Conservation (phyloP, 2,888 invertebrate genomes). For the Vesta saturnalis region DNA sequence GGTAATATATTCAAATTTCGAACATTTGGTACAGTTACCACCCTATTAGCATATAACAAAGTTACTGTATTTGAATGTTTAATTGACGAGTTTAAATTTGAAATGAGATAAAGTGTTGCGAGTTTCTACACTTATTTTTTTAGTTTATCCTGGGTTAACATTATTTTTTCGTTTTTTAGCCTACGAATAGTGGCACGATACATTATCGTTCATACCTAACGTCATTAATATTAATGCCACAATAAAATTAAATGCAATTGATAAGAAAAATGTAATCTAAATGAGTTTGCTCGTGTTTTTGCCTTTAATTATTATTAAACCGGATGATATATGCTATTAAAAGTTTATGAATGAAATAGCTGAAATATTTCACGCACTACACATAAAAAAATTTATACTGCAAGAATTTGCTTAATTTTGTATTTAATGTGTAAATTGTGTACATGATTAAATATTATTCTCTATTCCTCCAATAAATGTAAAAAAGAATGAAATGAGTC, state of each 20-base stretch:
- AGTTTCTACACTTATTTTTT: background rate
- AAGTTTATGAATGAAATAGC: background rate
- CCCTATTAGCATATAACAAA: conserved; percentile 23
- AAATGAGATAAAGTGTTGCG: conserved; percentile 6
- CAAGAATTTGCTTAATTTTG: conserved; percentile 23
- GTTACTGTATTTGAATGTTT: conserved; percentile 25
- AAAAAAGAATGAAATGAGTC: conserved; percentile 20
- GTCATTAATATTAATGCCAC: background rate
- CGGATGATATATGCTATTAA: background rate
- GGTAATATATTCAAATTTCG: conserved; percentile 22
- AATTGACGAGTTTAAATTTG: conserved; percentile 19
- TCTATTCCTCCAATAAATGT: conserved; percentile 25
- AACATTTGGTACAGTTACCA: conserved; percentile 19
- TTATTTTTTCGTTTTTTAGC: background rate
- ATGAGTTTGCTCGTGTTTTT: background rate
- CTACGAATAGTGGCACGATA: background rate
- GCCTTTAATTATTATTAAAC: background rate
- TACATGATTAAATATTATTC: conserved; percentile 26
- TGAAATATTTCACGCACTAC: background rate
- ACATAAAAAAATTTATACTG: background rate
- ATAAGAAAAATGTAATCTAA: background rate
- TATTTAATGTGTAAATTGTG: conserved; percentile 30
- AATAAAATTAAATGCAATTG: background rate
- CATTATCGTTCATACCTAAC: background rate
- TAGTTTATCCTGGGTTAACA: background rate